phyloP scores from a whole-genome alignment of 2,797 vertebrate genomes.

The Parauchenoglanis punctatus region DNA sequence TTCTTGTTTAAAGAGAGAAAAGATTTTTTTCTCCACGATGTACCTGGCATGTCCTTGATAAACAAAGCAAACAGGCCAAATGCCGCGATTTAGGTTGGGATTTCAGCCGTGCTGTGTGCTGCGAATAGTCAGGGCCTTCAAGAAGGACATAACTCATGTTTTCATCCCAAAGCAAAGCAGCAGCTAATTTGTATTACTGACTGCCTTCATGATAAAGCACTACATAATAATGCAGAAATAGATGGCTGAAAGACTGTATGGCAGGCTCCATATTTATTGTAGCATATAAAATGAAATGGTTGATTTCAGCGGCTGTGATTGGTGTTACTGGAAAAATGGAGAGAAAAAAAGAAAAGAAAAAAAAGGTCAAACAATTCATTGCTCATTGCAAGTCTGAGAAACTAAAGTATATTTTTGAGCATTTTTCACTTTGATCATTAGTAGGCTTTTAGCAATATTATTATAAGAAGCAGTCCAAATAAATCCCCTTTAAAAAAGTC shows the following conservation, averaged over 20 bases:
- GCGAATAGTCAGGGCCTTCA: background rate
- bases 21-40: background rate
- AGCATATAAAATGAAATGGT: background rate
- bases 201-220: background rate
- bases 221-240: conserved; percentile 7
- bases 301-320: background rate
- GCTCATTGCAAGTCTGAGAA: background rate
- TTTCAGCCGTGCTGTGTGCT: background rate
- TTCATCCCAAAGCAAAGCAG: conserved; percentile 34
- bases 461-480: background rate
- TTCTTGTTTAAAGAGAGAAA: background rate
- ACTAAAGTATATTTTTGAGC: background rate
- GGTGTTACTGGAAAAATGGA: background rate
- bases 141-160: conserved; percentile 21
- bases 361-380: background rate
- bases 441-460: background rate
- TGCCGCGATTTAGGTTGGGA: background rate
- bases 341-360: too few species aligned
- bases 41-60: background rate
- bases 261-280: background rate
- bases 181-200: conserved; percentile 21
- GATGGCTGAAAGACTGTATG: conserved; percentile 13
- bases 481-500: too few species aligned
- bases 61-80: background rate
- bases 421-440: background rate